Evolutionary conservation across 2,888 invertebrate genomes (phyloP), one percentile per base, ranked within the genome.

Genomic region (Balanococcus diminutus): DNA sequence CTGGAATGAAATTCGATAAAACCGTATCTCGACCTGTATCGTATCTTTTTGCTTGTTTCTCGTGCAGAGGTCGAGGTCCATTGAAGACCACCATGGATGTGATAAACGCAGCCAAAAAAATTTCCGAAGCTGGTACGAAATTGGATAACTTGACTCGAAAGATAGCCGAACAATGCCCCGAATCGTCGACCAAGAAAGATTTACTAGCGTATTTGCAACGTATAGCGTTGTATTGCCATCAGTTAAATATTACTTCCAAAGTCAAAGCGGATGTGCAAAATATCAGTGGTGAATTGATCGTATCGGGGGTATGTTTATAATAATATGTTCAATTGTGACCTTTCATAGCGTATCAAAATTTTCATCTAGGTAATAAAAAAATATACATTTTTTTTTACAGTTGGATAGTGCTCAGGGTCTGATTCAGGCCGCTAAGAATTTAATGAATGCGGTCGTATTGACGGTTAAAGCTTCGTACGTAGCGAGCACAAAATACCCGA

Each of bases 231-330:
- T 99, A 99, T 91, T 99, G 99, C 90, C 99, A 99, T 90, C 99
- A 99, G 91, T 95, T 99, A 90, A 99, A 99, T 90, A 99, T 99
- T 89, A 99, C 99, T 61, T 98, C 98, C 89, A 99, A 98, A 91
- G 99, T 99, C 82, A 99, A 99, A 91, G 99, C 99, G 0, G 99
- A 99, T 90, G 99, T 99, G 4, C 98, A 99, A 91, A 99, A 99
- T 90, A 98, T 99, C 88, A 98, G 98, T 89, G 99, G 99, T 1
- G 99, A 99, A 90, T 92, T 99, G 75, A 98, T 99, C 88, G 99
- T 99, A 22, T 98, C 98, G 87, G 99, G 99, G 90, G 96, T 96
- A 91, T 92, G 93, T 91, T 11, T n/a, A 11, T 16, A n/a, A n/a
- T n/a, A n/a, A n/a, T n/a, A n/a, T n/a, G n/a, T n/a, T n/a, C n/a